phyloP scores from a whole-genome alignment of 35 echinoderm and acorn worm genomes.

The Lytechinus pictus region DNA sequence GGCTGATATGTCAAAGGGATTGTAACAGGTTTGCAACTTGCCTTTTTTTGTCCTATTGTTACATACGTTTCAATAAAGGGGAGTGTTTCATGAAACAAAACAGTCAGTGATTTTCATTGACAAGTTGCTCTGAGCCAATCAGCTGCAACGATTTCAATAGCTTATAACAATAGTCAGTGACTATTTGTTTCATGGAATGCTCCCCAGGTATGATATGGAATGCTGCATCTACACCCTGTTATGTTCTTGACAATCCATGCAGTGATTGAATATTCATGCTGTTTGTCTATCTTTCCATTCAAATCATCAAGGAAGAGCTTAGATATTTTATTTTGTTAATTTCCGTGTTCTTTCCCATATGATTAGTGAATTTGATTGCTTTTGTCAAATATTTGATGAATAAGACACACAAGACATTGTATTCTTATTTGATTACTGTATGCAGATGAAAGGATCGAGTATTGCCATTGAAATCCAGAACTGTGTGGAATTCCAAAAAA shows the following conservation, averaged over 20 bases:
- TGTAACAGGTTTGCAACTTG: not conserved
- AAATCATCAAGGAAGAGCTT: not conserved
- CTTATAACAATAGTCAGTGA: too few relatives aligned
- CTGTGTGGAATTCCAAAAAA: not conserved
- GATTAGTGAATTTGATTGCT: not conserved
- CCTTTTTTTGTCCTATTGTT: not conserved
- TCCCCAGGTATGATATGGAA: too few relatives aligned
- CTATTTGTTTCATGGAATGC: too few relatives aligned
- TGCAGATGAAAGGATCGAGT: not conserved
- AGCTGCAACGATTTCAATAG: too few relatives aligned
- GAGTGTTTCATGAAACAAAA: not conserved
- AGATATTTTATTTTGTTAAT: not conserved
- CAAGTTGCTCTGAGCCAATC: too few relatives aligned
- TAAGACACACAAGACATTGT: not conserved
- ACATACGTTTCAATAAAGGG: not conserved
- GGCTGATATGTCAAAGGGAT: not conserved
- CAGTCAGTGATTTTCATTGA: too few relatives aligned
- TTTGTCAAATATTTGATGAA: not conserved
- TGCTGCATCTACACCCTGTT: too few relatives aligned
- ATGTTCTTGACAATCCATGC: too few relatives aligned
- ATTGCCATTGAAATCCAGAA: not conserved
- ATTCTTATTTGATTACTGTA: not conserved
- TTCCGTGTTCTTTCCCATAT: not conserved
- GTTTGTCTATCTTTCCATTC: not conserved
- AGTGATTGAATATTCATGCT: not conserved